phyloP scores from a whole-genome alignment of 2,113 vertebrate species.

The Oreocharis arfaki region DNA sequence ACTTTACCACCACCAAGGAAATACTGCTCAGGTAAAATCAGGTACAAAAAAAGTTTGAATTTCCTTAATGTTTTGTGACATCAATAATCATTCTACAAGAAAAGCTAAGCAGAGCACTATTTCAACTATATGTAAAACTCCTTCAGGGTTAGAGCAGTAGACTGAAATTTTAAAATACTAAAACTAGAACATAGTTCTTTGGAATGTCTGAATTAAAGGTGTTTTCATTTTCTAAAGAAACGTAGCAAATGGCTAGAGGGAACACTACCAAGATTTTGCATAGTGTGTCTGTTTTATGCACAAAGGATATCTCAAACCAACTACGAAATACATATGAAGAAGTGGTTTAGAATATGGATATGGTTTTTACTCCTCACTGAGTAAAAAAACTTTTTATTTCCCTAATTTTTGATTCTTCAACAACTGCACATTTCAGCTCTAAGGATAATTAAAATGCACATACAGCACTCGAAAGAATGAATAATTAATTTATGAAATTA shows the following conservation, averaged over 20 bases:
- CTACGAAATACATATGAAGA: not conserved
- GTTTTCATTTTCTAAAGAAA: conserved; percentile 24
- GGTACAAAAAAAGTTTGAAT: not conserved
- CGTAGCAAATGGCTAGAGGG: not conserved
- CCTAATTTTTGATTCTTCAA: not conserved
- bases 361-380: not conserved
- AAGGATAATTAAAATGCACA: not conserved
- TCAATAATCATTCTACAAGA: not conserved
- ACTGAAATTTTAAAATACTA: conserved; percentile 11
- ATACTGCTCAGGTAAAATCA: not conserved
- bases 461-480: not conserved
- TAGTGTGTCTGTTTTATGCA: not conserved
- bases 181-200: conserved; percentile 26
- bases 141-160: conserved; percentile 3
- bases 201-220: conserved; percentile 33
- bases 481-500: not conserved
- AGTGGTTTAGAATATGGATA: not conserved
- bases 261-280: not conserved
- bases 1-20: not conserved
- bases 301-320: not conserved
- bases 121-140: not conserved
- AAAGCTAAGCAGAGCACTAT: not conserved
- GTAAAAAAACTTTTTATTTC: not conserved
- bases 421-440: not conserved
- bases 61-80: not conserved